A percentile compares a stretch with the other conserved stretches of the same genome.
Evolutionary conservation across 2,888 invertebrate species (phyloP).

Genomic region (Heteromyza rotundicornis): DNA sequence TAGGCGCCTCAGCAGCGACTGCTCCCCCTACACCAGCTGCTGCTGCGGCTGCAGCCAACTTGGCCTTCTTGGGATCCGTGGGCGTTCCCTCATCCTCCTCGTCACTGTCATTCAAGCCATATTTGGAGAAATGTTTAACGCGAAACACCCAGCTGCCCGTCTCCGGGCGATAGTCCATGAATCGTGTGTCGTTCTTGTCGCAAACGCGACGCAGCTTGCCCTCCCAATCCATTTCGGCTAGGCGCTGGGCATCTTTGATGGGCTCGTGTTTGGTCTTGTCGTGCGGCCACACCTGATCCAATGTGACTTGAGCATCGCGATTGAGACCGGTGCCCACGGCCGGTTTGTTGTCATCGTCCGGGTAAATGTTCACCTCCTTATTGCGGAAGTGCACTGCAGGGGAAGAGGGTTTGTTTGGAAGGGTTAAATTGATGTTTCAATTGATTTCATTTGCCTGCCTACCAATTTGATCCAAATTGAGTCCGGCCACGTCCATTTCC

Average conservation of each 20-base stretch:
- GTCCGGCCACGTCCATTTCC: conserved; percentile 80
- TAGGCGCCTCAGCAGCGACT: too few species aligned
- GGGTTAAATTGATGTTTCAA: too few species aligned
- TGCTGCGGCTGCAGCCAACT: conserved; percentile 37
- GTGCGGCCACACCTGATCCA: conserved; percentile 91
- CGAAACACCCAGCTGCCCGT: conserved; percentile 98
- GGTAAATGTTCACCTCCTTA: conserved; percentile 95
- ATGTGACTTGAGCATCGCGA: conserved; percentile 86
- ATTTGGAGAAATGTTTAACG: conserved; percentile 93
- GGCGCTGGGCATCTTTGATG: conserved; percentile 79
- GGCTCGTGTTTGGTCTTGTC: conserved; percentile 82
- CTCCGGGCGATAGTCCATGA: conserved; percentile 92
- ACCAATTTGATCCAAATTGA: conserved; percentile 88
- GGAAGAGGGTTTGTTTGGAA: too few species aligned
- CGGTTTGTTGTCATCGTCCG: conserved; percentile 88
- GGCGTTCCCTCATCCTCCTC: conserved; percentile 78
- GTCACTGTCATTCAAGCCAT: conserved; percentile 86
- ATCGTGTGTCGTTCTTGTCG: conserved; percentile 85
- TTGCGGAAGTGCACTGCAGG: conserved; percentile 88
- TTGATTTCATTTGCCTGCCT: too few species aligned
- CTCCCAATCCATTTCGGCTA: conserved; percentile 83
- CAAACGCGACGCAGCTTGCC: conserved; percentile 83
- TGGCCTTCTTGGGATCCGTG: conserved; percentile 59
- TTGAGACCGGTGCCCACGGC: conserved; percentile 87
- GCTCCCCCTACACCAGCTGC: not conserved